Conservation (phyloP, 2,797 vertebrate genomes). For the Typhlichthys subterraneus region DNA sequence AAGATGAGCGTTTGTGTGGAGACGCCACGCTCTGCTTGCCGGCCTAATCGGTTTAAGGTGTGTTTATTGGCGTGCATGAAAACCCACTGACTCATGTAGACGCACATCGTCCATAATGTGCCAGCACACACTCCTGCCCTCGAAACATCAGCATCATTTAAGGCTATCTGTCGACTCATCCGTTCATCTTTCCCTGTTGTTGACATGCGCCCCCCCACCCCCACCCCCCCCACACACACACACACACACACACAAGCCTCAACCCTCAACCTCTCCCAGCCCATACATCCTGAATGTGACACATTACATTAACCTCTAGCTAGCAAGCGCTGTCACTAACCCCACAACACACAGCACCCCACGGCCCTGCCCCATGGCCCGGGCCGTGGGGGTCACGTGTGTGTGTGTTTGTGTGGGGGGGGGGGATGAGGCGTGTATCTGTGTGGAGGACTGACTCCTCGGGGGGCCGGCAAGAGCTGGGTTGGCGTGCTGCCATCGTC, state of each 20-base stretch:
- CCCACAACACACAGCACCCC: slow-evolving; percentile 45
- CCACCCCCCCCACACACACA: slow-evolving; percentile 7
- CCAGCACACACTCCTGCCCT: slow-evolving; percentile 13
- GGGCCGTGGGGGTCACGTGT: slow-evolving; percentile 37
- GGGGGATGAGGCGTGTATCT: slow-evolving; percentile 73
- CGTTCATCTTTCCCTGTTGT: slow-evolving; percentile 10
- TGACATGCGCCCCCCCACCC: slow-evolving; percentile 42
- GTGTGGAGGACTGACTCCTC: slow-evolving; percentile 70
- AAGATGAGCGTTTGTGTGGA: too few species aligned
- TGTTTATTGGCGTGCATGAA: too few species aligned
- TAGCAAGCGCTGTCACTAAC: slow-evolving; percentile 49
- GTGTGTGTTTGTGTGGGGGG: slow-evolving; percentile 52
- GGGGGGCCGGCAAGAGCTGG: slow-evolving; percentile 84
- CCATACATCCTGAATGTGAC: slow-evolving; percentile 35
- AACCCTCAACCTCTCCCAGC: slow-evolving; percentile 28
- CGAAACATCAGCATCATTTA: slow-evolving; percentile 41
- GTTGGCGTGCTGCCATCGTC: slow-evolving; percentile 87
- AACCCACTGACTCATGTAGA: slow-evolving; percentile 13
- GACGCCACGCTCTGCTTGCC: too few species aligned
- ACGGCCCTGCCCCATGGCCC: slow-evolving; percentile 35
- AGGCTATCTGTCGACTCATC: slow-evolving; percentile 24
- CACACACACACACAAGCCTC: slow-evolving; percentile 20
- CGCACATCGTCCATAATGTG: slow-evolving; percentile 25
- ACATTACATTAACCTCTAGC: slow-evolving; percentile 25
- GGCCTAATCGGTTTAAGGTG: too few species aligned